Percentiles rank a stretch among this genome's conserved stretches.
Evolutionary conservation across 92 coral and sea anemone genomes (phyloP).

Genomic region (Micromussa lordhowensis): DNA sequence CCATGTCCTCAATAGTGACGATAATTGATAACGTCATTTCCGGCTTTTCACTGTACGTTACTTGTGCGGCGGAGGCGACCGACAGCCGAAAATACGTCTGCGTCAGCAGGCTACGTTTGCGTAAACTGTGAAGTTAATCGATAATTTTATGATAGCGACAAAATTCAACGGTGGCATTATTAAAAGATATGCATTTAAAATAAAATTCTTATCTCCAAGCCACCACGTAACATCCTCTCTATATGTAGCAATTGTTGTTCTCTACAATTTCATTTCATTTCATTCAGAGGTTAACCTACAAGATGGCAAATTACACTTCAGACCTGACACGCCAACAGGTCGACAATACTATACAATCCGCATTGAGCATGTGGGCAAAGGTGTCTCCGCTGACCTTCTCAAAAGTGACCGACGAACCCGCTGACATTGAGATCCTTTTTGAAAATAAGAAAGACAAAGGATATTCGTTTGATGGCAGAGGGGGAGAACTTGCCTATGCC

Average conservation of each 20-base stretch:
- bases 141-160: no score
- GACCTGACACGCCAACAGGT: conserved; percentile 64
- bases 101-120: no score
- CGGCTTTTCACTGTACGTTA: no score
- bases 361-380: conserved; percentile 65
- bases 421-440: conserved; percentile 43
- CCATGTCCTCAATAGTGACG: no score
- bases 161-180: no score
- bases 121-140: no score
- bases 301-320: conserved; percentile 55
- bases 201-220: no score
- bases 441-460: conserved; percentile 53
- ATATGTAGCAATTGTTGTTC: background rate
- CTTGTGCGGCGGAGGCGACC: no score
- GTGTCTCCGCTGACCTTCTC: conserved; percentile 59
- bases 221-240: background rate
- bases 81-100: no score
- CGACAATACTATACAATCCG: conserved; percentile 46
- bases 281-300: conserved; percentile 65
- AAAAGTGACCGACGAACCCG: conserved; percentile 28
- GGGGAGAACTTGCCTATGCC: conserved; percentile 76
- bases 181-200: no score
- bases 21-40: no score
- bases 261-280: background rate
- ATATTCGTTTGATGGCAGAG: conserved; percentile 72